Evolutionary conservation across 2,797 vertebrate species (phyloP).

Genomic region (Poeciliopsis paucimaculata): DNA sequence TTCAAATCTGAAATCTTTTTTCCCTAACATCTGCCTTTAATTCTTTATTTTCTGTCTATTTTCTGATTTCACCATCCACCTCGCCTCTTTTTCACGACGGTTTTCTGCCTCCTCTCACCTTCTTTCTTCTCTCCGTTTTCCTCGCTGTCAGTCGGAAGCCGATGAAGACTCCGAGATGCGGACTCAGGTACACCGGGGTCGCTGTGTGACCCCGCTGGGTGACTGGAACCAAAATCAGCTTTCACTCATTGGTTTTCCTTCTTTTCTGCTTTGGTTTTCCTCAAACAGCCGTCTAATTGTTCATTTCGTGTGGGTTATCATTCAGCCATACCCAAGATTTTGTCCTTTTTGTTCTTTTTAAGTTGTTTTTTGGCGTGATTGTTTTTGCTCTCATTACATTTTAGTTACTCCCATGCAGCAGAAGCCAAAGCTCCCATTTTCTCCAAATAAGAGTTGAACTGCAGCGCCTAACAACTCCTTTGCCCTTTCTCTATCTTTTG

Average conservation of each 20-base stretch:
- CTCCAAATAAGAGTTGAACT: conserved; percentile 10
- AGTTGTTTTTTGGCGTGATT: conserved; percentile 13
- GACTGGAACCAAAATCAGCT: conserved; percentile 50
- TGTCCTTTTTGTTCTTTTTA: conserved; percentile 28
- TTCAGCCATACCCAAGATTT: conserved; percentile 23
- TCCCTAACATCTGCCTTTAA: not conserved
- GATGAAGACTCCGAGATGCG: conserved; percentile 93
- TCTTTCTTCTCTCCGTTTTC: conserved; percentile 67
- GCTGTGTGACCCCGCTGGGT: conserved; percentile 48
- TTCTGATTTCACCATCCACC: not conserved
- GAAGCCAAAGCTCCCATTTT: conserved; percentile 59
- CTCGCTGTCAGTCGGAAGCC: conserved; percentile 91
- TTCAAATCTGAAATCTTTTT: not conserved
- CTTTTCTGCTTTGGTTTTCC: conserved; percentile 35
- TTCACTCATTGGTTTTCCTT: conserved; percentile 41
- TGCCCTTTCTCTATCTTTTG: conserved; percentile 75
- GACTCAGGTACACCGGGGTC: conserved; percentile 87
- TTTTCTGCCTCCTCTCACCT: conserved; percentile 38
- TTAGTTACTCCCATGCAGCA: conserved; percentile 7
- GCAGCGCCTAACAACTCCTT: not conserved
- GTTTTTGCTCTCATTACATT: conserved; percentile 8
- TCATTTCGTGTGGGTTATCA: conserved; percentile 5
- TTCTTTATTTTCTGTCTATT: not conserved
- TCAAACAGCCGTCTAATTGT: not conserved
- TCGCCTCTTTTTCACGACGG: conserved; percentile 8